Base-by-base conservation (phyloP, 2,797 vertebrate genomes). In the Poeciliopsis gracilis region DNA sequence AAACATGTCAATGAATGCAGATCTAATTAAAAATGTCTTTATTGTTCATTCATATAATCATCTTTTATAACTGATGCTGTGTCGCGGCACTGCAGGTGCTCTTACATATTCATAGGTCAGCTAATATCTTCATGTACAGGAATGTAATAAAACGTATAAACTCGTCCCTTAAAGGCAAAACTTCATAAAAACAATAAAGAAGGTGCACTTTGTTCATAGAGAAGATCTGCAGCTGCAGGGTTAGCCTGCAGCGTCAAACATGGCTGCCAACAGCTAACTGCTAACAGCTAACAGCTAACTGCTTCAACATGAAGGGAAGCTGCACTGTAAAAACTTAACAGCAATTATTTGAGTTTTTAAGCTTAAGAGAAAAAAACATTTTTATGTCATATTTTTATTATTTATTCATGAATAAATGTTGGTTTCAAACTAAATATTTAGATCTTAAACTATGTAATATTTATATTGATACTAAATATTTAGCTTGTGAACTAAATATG, bases 41-140 rank as follows among this genome's bases (percentile, higher is more conserved):
- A 94, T 94, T 95, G 85, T 89, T 77, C 87, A 47, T 88, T 91
- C 80, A 85, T 91, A 86, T 87, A 80, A 92, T 92, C 20, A 79
- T 87, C 84, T 79, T 86, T 89, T 53, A 83, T 78, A 88, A 91
- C 67, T 89, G 84, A 86, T 93, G 91, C 90, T 93, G 90, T 86
- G 85, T 82, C 9, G 79, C 86, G 84, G 84, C 87, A 82, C 87
- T 91, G 90, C 85, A 88, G 86, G 89, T 91, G 89, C 86, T 87
- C 83, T 84, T 83, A 86, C 72, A 84, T 78, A 88, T 84, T 87
- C 43, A 43, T 81, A 92, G 76, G 83, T 87, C 86, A 85, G 77
- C 72, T 79, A 76, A 93, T 84, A 90, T 89, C 76, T 82, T 84
- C 53, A 87, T 80, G 86, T 89, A 88, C 82, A 91, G 70, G 75